These are phyloP conservation scores for Chromis chromis DNA, from an alignment of 2,797 vertebrate genomes.

Conservation along the genomic window DNA sequence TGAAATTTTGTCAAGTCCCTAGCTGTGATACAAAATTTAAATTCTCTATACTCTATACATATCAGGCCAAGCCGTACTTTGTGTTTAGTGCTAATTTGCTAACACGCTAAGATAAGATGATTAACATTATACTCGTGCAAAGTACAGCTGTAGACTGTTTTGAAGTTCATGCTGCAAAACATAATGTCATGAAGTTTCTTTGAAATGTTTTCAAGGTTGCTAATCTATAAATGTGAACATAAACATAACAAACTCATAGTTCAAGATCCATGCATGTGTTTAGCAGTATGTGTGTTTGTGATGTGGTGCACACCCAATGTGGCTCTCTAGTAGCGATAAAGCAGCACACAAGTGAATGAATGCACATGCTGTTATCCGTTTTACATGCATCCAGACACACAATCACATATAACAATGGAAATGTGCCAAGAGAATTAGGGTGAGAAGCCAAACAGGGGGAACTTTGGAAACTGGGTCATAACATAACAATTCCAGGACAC, in stretches of 20 bases:
- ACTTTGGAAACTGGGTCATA: slow-evolving; percentile 61
- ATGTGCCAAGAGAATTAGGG: slow-evolving; percentile 9
- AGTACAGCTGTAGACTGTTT: too few species aligned
- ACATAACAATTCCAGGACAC: slow-evolving; percentile 61
- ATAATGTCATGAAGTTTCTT: neutral
- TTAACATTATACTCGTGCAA: too few species aligned
- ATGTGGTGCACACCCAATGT: neutral
- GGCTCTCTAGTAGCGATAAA: neutral
- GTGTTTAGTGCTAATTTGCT: neutral
- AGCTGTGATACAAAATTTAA: too few species aligned
- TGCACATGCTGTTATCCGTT: neutral
- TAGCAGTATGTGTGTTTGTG: neutral
- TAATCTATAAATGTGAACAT: slow-evolving; percentile 6
- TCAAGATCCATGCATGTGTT: too few species aligned
- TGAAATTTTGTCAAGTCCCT: too few species aligned
- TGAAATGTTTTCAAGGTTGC: neutral
- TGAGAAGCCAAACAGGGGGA: slow-evolving; percentile 43
- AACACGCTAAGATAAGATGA: neutral
- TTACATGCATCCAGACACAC: slow-evolving; percentile 24
- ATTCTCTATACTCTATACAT: too few species aligned
- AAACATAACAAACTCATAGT: slow-evolving; percentile 14
- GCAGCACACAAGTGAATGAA: neutral
- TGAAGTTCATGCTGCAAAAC: too few species aligned
- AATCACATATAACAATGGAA: neutral
- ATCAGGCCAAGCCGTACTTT: too few species aligned